Evolutionary conservation across 1,140 invertebrate species (phyloP).

Genomic region (Dendrolimus kikuchii): DNA sequence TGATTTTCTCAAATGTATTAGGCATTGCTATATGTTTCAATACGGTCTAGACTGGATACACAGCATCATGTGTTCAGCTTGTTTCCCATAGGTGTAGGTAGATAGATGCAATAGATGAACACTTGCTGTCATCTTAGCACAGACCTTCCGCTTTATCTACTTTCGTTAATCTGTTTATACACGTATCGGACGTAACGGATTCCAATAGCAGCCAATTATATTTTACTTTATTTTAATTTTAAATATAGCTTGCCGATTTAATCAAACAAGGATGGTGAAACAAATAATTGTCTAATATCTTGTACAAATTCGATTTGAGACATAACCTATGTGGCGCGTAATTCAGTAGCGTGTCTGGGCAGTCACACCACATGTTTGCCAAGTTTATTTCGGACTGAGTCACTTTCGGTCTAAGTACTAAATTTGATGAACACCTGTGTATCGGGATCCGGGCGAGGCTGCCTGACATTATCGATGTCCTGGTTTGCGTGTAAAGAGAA

Average conservation of each 20-base stretch:
- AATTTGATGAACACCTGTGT: conserved; percentile 55
- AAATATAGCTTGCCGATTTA: conserved; percentile 60
- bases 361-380: conserved; percentile 38
- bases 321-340: conserved; percentile 50
- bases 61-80: no score
- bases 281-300: conserved; percentile 43
- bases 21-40: not conserved
- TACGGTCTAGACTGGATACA: not conserved
- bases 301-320: conserved; percentile 42
- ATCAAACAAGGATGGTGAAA: conserved; percentile 50
- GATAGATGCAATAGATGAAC: no score
- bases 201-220: not conserved
- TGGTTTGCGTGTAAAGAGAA: conserved; percentile 41
- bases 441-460: conserved; percentile 66
- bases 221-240: conserved; percentile 8
- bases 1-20: no score
- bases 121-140: not conserved
- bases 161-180: not conserved
- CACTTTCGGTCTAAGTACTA: conserved; percentile 2
- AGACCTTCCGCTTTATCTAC: not conserved
- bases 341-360: conserved; percentile 40
- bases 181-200: not conserved
- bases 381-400: conserved; percentile 21
- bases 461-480: conserved; percentile 66
- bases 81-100: no score